Conservation (phyloP, 53 echinoderm and acorn worm genomes). For the Patiria pectinifera region DNA sequence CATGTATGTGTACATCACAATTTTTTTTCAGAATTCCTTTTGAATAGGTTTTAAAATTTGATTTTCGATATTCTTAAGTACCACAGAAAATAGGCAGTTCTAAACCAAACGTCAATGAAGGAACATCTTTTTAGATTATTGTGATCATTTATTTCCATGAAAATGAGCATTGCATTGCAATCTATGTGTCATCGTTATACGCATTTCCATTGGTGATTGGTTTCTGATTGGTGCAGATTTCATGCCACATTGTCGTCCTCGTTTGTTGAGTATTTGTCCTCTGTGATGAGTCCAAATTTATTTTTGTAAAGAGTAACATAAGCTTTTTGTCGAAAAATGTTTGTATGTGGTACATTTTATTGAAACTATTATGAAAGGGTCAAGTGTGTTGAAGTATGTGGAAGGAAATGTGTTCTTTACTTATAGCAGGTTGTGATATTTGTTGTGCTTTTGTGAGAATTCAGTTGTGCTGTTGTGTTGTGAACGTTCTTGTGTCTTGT, state of each 20-base stretch:
- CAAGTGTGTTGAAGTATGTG: not conserved
- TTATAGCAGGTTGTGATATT: not conserved
- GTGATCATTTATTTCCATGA: no score
- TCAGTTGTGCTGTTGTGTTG: not conserved
- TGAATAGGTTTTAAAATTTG: no score
- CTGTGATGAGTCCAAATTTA: not conserved
- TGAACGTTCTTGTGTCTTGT: not conserved
- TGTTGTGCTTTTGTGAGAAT: no score
- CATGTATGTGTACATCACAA: not conserved
- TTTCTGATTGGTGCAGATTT: not conserved
- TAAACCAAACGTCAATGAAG: no score
- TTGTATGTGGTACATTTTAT: not conserved
- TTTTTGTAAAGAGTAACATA: not conserved
- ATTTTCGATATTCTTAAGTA: no score
- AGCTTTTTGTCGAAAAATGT: not conserved
- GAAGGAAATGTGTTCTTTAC: not conserved
- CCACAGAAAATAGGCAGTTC: no score
- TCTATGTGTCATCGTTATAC: not conserved
- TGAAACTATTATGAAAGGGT: not conserved
- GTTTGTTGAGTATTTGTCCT: not conserved
- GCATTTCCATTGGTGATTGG: not conserved
- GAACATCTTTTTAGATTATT: no score
- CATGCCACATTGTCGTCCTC: not conserved
- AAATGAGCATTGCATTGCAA: not conserved
- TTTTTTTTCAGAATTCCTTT: not conserved